Conservation (phyloP, 2,888 invertebrate genomes). For the Ecliptopera silaceata region DNA sequence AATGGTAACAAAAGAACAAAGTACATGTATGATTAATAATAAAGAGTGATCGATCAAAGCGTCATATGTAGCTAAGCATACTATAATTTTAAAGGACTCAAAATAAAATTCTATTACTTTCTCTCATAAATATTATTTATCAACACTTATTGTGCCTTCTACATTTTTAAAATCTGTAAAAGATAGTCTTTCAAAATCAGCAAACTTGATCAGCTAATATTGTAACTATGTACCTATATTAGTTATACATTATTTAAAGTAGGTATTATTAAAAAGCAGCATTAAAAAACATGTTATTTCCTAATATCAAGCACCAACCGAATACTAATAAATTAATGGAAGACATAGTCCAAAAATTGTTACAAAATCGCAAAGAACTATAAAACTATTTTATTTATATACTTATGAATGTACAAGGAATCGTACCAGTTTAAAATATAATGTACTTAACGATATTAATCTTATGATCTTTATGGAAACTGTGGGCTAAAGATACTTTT, state of each 20-base stretch:
- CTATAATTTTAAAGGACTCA: neutral
- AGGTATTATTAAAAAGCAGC: neutral
- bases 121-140: too few relatives aligned
- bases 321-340: constrained; percentile 23
- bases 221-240: neutral
- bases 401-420: constrained; percentile 27
- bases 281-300: constrained; percentile 3
- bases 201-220: constrained; percentile 1
- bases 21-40: too few relatives aligned
- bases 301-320: constrained; percentile 16
- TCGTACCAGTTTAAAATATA: constrained; percentile 1
- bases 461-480: too few relatives aligned
- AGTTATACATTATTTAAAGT: neutral
- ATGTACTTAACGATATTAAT: constrained; percentile 12
- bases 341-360: constrained; percentile 18
- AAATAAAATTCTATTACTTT: too few relatives aligned
- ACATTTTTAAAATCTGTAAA: too few relatives aligned
- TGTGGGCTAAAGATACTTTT: too few relatives aligned
- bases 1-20: too few relatives aligned
- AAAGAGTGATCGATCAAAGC: too few relatives aligned
- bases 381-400: constrained; percentile 23
- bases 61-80: constrained; percentile 2
- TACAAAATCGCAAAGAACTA: constrained; percentile 27
- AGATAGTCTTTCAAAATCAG: too few relatives aligned
- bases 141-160: too few relatives aligned